Base-by-base conservation (phyloP, 1,140 invertebrate genomes). In the Helicoverpa armigera region DNA sequence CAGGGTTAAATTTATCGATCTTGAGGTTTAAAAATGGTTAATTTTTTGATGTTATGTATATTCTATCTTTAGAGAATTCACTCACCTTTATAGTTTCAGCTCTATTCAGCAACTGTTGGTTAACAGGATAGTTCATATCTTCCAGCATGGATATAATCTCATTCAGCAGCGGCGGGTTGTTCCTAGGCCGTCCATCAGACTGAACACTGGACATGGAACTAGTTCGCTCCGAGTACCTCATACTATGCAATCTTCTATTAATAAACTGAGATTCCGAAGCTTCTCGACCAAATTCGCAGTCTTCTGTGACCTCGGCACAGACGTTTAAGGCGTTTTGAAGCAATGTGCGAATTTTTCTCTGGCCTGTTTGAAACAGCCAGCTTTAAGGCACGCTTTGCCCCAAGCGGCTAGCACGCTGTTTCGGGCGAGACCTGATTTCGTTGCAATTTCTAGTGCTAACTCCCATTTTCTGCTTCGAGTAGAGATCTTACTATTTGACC, bases 341-440 rank as follows among this genome's bases (percentile, higher is more conserved):
- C 96, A 96, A 29, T 95, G 88, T 12, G 95, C 93, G 86, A 96
- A 96, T 87, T 97, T 97, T 54, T 97, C 96, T 43, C 97, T 94
- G 1, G 98, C 98, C 85, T 95, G 96, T 77, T 95, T 95, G 90
- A 96, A 98, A 86, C 97, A 96, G 0, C 98, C 98, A 2, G 97
- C 96, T 83, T 97, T 97, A 0, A 99, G 92, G 87, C 97, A 98
- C 56, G 97, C 96, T 89, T 98, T 97, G 0, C 98, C 98, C 97
- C 98, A 98, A 0, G 97, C 97, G 2, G 97, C 97, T 96, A 98
- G 97, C 0, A 98, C 97, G 23, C 97, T 97, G 67, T 96, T 95
- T 35, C 97, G 96, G 18, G 98, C 97, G 35, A 98, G 92, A 3
- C 98, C 98, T 80, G 96, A 97, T 93, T 99, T 99, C 0, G 98